phyloP scores from a whole-genome alignment of 2,113 vertebrate genomes.

The Cyprinodon brontotheroides region DNA sequence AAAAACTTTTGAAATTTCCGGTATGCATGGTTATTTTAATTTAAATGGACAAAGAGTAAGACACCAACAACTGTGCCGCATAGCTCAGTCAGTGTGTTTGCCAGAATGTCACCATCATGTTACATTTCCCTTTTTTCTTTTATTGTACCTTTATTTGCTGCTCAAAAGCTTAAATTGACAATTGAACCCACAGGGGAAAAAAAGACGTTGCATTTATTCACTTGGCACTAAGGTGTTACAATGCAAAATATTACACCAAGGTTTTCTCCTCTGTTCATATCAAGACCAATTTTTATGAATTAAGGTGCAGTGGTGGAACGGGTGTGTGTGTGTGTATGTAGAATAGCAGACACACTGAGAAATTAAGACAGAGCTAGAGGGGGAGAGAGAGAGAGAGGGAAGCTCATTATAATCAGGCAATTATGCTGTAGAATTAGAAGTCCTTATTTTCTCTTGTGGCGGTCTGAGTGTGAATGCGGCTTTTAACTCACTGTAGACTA shows the following conservation, averaged over 20 bases:
- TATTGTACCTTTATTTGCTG: constrained; percentile 24
- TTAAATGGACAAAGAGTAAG: constrained; percentile 25
- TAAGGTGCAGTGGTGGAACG: constrained; percentile 32
- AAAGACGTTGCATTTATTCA: constrained; percentile 7
- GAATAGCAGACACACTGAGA: constrained; percentile 54
- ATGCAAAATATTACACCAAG: constrained; percentile 54
- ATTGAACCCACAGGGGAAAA: constrained; percentile 21
- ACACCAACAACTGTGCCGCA: constrained; percentile 36
- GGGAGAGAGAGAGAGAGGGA: constrained; percentile 54
- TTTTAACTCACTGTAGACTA: constrained; percentile 66
- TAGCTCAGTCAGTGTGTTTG: constrained; percentile 3
- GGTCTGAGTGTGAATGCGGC: constrained; percentile 62
- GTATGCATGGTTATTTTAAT: background rate
- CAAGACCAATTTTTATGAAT: constrained; percentile 71
- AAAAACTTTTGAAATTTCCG: background rate
- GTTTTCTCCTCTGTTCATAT: constrained; percentile 44
- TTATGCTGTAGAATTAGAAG: constrained; percentile 79
- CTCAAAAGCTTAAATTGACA: background rate
- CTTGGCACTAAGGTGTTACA: constrained; percentile 19
- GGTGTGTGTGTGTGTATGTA: constrained; percentile 25
- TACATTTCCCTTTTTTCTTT: constrained; percentile 2
- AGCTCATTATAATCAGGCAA: constrained; percentile 80
- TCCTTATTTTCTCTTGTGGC: constrained; percentile 75
- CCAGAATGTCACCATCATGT: background rate
- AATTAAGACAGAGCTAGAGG: constrained; percentile 66